Base-by-base conservation (phyloP, 2,888 invertebrate genomes). In the Microdon myrmicae region DNA sequence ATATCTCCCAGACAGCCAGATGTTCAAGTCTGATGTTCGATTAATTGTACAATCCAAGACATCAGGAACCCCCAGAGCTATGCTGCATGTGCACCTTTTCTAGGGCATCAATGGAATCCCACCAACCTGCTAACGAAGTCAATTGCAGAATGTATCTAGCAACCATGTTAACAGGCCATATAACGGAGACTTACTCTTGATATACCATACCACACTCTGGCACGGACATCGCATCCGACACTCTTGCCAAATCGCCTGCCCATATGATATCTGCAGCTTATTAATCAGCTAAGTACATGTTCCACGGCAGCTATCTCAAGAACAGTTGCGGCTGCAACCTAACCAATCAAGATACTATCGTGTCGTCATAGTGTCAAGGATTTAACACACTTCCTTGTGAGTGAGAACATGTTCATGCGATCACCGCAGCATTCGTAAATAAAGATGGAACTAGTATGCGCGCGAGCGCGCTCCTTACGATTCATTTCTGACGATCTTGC, bases 261-360 rank as follows among this genome's bases (percentile, higher is more conserved):
- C 53, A 47, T 64, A 56, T 58, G 47, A 56, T 58, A 64, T 64
- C 64, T 64, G 37, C 58, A 53, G 47, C 64, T 58, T 64, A 64
- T 64, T 64, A 64, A 64, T 64, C 64, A 64, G 58, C 64, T 58
- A 64, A 64, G 58, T 64, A 64, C 58, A 53, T 45, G 58, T 64
- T 51, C 45, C 25, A 19, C 45, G n/a, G n/a, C 43, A 48, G 28
- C 14, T 38, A 38, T 38, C 58, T 17, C n/a, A n/a, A n/a, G 17
- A 16, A 41, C 32, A 26, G 41, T 43, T 56, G 28, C 35, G 39
- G 25, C 25, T 29, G 26, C 28, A 32, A 23, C 39, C 22, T 38
- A 51, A 58, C 45, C 58, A 64, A 64, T 64, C 64, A 64, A 64
- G 64, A 64, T 58, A 64, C 58, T 64, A 64, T 64, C 64, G 31